These are phyloP conservation scores for Thera britannica DNA, from an alignment of 2,888 invertebrate genomes.

Conservation along the genomic window DNA sequence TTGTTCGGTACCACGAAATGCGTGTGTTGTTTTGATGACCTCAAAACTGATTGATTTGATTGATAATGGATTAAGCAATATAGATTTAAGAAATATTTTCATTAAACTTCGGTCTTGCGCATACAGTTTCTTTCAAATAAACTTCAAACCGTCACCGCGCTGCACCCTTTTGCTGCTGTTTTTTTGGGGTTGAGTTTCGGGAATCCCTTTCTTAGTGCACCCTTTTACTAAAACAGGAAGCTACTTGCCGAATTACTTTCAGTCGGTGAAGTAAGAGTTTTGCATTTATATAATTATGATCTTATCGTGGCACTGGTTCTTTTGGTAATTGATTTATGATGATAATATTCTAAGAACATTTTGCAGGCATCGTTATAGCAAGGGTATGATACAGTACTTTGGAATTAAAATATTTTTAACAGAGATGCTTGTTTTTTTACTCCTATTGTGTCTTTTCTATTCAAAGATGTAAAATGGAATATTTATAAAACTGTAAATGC, in stretches of 20 bases:
- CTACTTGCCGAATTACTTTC: too few relatives aligned
- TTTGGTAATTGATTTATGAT: too few relatives aligned
- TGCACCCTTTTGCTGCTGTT: not conserved
- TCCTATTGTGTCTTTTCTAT: constrained; percentile 16
- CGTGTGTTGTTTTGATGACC: constrained; percentile 18
- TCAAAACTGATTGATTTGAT: constrained; percentile 16
- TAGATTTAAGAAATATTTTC: not conserved
- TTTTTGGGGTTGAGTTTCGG: not conserved
- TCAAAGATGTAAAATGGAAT: constrained; percentile 23
- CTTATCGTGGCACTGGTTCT: too few relatives aligned
- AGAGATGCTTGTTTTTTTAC: constrained; percentile 20
- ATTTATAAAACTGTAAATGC: not conserved
- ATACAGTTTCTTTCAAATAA: not conserved
- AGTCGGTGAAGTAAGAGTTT: too few relatives aligned
- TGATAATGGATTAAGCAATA: constrained; percentile 8
- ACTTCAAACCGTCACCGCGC: too few relatives aligned
- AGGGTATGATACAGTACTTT: not conserved
- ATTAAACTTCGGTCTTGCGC: not conserved
- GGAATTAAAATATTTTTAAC: constrained; percentile 15
- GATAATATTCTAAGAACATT: too few relatives aligned
- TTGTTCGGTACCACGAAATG: constrained; percentile 16
- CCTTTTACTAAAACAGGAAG: too few relatives aligned
- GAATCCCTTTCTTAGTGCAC: too few relatives aligned
- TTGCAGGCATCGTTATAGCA: too few relatives aligned
- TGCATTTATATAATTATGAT: too few relatives aligned